Evolutionary conservation across 64 coral and sea anemone genomes (phyloP), one percentile per base, ranked within the genome.

Genomic region (Montipora foliosa): DNA sequence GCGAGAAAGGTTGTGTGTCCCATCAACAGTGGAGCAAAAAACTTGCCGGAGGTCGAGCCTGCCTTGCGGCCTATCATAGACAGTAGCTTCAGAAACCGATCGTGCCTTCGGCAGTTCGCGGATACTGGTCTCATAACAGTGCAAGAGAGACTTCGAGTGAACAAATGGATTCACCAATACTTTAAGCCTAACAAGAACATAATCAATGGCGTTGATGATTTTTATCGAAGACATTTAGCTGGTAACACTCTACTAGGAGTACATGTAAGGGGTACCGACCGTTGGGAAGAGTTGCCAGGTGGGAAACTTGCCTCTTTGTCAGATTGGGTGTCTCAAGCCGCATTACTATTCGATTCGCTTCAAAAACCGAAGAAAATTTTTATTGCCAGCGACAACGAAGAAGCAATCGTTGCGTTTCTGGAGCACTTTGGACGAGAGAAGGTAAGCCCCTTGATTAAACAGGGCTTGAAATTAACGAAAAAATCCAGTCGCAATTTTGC

Each of bases 221-320:
- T 96, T 16, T 89, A 69, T 67, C 64, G 67, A 6, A 10, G 89
- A 5, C 4, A 86, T 51, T 69, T 96, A 48, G 50, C 49, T 2
- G 87, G 90, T 19, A 50, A 89, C 47, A 76, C 73, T 20, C 46
- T 96, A 14, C 74, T 96, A 59, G 90, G 89, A 59, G 95, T 96
- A 52, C 95, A 96, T 84, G 80, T 96, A 11, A 75, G 95, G 84
- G 91, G 90, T 5, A 96, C 95, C 22, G 95, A 96, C n/a, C 90
- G 89, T 67, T 37, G 37, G 37, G 37, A 2, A 37, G 95, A 96
- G 84, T 82, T 49, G 69, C 70, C 77, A 13, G 19, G 93, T 24
- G 47, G 62, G 8, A 57, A 84, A 76, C 78, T 96, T 60, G 70
- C 87, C 1, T 8, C 46, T 59, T 59, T 96, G 53, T 67, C 8